These are phyloP conservation scores for Argyrosomus regius DNA, from an alignment of 2,797 vertebrate species.

Conservation along the genomic window DNA sequence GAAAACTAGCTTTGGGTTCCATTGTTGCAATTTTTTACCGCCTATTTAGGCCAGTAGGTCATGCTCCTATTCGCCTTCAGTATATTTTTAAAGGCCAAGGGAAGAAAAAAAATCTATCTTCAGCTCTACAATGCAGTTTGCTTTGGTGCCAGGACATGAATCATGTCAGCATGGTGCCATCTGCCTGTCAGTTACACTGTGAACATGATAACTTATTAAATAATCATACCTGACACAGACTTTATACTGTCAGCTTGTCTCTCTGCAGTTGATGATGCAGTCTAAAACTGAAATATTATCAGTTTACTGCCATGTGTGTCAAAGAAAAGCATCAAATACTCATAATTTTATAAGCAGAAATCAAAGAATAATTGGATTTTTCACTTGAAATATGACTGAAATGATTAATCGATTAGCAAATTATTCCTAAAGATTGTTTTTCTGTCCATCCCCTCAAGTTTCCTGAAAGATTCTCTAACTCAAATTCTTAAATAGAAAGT, in stretches of 20 bases:
- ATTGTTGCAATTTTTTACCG: background rate
- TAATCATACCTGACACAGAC: background rate
- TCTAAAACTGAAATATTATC: no score
- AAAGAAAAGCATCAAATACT: background rate
- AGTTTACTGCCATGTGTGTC: background rate
- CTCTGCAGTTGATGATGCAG: background rate
- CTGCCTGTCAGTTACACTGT: constrained; percentile 16
- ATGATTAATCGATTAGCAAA: background rate
- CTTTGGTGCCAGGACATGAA: constrained; percentile 21
- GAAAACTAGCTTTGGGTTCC: constrained; percentile 22
- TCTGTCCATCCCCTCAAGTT: background rate
- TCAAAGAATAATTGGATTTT: background rate
- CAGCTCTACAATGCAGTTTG: constrained; percentile 1
- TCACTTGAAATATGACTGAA: background rate
- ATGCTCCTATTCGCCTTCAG: background rate
- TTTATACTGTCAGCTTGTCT: background rate
- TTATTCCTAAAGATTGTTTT: background rate
- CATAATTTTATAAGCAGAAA: background rate
- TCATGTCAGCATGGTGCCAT: constrained; percentile 24
- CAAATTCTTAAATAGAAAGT: background rate
- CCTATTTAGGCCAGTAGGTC: constrained; percentile 24
- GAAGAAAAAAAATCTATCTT: constrained; percentile 1
- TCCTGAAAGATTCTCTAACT: background rate
- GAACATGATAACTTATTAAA: background rate
- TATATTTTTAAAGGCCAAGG: constrained; percentile 11